phyloP scores from a whole-genome alignment of 2,113 vertebrate genomes.

The Embiotoca jacksoni region DNA sequence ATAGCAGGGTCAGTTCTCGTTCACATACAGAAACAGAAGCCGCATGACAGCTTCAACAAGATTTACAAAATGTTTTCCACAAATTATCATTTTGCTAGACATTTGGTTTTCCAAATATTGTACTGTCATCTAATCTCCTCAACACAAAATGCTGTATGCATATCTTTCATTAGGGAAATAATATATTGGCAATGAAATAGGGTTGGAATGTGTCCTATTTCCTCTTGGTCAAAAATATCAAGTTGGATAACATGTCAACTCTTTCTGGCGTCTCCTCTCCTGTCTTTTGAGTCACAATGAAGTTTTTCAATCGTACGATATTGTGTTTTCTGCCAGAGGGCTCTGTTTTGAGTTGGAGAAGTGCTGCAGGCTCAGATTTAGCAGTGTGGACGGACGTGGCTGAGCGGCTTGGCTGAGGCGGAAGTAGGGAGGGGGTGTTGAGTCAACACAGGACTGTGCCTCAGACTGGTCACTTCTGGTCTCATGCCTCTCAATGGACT shows the following conservation, averaged over 20 bases:
- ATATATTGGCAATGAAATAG: slow-evolving; percentile 50
- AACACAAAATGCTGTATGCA: neutral
- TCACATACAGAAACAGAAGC: slow-evolving; percentile 19
- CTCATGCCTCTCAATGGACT: slow-evolving; percentile 57
- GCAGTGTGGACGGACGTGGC: slow-evolving; percentile 15
- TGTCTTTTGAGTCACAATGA: neutral
- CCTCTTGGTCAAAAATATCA: slow-evolving; percentile 42
- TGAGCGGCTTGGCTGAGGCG: slow-evolving; percentile 21
- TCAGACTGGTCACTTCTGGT: slow-evolving; percentile 62
- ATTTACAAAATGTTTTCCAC: slow-evolving; percentile 24
- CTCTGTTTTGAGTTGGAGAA: slow-evolving; percentile 19
- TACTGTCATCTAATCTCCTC: neutral
- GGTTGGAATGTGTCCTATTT: slow-evolving; percentile 62
- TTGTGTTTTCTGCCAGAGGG: slow-evolving; percentile 5
- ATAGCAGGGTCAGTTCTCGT: neutral
- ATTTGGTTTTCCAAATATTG: neutral
- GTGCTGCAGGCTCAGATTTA: slow-evolving; percentile 9
- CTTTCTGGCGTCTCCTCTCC: slow-evolving; percentile 32
- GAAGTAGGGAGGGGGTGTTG: slow-evolving; percentile 44
- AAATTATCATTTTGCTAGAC: neutral
- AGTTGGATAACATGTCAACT: slow-evolving; percentile 32
- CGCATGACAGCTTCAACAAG: neutral
- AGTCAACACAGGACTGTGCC: slow-evolving; percentile 64
- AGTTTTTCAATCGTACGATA: slow-evolving; percentile 4
- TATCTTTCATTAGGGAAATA: neutral